A percentile compares a stretch with the other conserved stretches of the same genome.
Conservation (phyloP, 2,888 invertebrate species). For the Drosophila nr. perissopoda region DNA sequence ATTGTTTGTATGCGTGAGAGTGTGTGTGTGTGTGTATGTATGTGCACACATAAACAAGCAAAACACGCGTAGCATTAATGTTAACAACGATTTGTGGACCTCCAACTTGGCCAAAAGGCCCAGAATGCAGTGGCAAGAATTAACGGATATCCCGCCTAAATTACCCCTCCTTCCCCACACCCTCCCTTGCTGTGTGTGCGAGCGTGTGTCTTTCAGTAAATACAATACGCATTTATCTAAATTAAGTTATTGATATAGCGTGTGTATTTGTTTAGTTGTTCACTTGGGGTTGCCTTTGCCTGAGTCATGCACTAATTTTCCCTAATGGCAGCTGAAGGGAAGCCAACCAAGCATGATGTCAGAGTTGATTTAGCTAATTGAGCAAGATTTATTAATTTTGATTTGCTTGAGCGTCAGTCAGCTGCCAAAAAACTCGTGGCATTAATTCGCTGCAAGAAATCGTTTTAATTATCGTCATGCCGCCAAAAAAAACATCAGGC, state of each 20-base stretch:
- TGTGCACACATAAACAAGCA: constrained; percentile 63
- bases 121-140: constrained; percentile 50
- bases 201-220: constrained; percentile 54
- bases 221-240: constrained; percentile 79
- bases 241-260: constrained; percentile 81
- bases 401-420: constrained; percentile 72
- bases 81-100: constrained; percentile 59
- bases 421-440: constrained; percentile 33
- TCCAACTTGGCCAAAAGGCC: constrained; percentile 7
- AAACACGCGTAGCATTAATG: constrained; percentile 73
- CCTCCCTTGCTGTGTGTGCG: constrained; percentile 15
- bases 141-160: constrained; percentile 64
- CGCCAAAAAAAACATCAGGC: constrained; percentile 7
- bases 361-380: constrained; percentile 59
- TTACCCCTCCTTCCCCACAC: background rate
- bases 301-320: constrained; percentile 31
- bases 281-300: constrained; percentile 6
- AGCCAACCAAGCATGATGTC: constrained; percentile 42
- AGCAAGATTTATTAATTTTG: constrained; percentile 72
- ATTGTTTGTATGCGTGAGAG: constrained; percentile 33
- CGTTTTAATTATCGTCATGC: constrained; percentile 60
- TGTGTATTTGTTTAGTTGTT: constrained; percentile 50
- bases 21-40: constrained; percentile 12
- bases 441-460: constrained; percentile 29
- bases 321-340: background rate